Evolutionary conservation across 1,140 invertebrate species (phyloP).

Genomic region (Zaprionus africanus): DNA sequence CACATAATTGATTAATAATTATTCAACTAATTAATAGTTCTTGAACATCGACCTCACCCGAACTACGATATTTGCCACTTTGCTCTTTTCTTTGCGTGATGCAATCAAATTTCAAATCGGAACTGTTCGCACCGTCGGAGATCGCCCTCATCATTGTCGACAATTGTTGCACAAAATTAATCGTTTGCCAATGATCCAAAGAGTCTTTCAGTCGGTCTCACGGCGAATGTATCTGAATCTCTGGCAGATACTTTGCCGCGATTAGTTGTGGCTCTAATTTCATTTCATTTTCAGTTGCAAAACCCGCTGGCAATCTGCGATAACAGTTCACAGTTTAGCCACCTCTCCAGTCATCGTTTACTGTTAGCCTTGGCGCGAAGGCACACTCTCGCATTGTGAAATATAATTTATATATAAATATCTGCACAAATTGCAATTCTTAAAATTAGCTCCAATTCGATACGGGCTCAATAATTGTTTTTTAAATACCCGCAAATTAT

Average conservation of each 20-base stretch:
- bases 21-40: conserved; percentile 1
- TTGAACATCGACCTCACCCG: conserved; percentile 11
- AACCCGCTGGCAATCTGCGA: conserved; percentile 51
- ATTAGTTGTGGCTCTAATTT: conserved; percentile 74
- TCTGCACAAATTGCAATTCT: neutral
- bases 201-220: conserved; percentile 26
- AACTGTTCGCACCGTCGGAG: conserved; percentile 37
- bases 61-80: conserved; percentile 11
- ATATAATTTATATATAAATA: conserved; percentile 9
- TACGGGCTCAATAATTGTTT: neutral
- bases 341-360: neutral
- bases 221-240: conserved; percentile 28
- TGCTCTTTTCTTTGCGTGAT: conserved; percentile 23
- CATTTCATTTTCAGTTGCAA: conserved; percentile 41
- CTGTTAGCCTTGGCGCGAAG: conserved; percentile 45
- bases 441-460: neutral
- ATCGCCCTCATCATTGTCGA: conserved; percentile 45
- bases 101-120: conserved; percentile 48
- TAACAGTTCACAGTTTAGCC: conserved; percentile 45
- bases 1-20: neutral
- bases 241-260: conserved; percentile 62
- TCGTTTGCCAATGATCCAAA: conserved; percentile 54
- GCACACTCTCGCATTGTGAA: conserved; percentile 1
- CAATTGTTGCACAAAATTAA: conserved; percentile 73
- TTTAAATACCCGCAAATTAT: conserved; percentile 6